Evolutionary conservation across 2,113 vertebrate species (phyloP), one percentile per base, ranked within the genome.

Genomic region (Symphodus melops): DNA sequence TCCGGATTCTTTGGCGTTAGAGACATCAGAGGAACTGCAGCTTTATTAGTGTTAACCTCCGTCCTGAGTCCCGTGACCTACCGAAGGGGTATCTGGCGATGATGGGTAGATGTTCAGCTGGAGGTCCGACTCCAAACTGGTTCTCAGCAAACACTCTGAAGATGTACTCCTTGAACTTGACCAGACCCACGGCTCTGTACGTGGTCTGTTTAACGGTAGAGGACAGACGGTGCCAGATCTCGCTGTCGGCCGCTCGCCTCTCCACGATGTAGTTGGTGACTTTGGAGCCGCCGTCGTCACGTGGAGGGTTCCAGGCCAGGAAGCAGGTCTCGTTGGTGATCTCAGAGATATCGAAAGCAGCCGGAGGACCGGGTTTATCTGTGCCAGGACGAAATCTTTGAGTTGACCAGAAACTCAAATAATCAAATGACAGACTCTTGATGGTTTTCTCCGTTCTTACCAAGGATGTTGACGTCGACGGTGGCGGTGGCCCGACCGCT

Each of bases 131-230:
- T 44, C 98, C 98, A 41, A 98, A 99, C 95, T 98, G 98, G 80
- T 99, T 99, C 89, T 99, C 98, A 55, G 98, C 98, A 66, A 96
- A 97, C 62, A 98, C 97, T 92, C 97, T 95, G 88, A 99, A 99
- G 79, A 98, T 75, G 33, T 99, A 99, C 81, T 98, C 97, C 89
- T 99, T 99, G 81, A 96, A 96, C 79, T 96, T 94, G 65, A 61
- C 93, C 82, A 99, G 94, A 60, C 94, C 95, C 28, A 93, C 93
- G 6, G 96, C 96, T 90, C 94, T 97, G 93, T 96, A 99, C 8
- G 96, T 96, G 81, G 98, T 99, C 37, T 96, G 97, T 82, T 99
- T 99, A 55, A 99, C 67, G 5, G 98, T 99, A 60, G 98, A 98
- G 28, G 98, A 99, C 64, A 99, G 88, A 28, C 98, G 96, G 82